A percentile compares a stretch with the other conserved stretches of the same genome.
Conservation (phyloP, 2,113 vertebrate genomes). For the Motacilla tschutschensis region DNA sequence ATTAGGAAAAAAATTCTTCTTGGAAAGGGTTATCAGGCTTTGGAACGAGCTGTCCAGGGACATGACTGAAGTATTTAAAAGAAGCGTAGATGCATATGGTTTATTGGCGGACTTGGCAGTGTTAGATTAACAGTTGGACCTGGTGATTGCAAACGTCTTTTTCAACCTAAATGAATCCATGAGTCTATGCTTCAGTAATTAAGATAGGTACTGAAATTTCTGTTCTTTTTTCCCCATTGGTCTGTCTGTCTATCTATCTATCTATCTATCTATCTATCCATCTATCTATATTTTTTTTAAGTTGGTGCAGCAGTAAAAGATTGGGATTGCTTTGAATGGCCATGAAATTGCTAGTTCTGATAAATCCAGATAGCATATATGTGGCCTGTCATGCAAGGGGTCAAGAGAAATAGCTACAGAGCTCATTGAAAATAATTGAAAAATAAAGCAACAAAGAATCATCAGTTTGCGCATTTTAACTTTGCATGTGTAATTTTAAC, state of each 20-base stretch:
- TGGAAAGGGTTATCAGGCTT: not conserved
- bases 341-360: not conserved
- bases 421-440: not conserved
- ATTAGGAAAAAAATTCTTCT: not conserved
- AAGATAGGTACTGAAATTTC: not conserved
- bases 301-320: not conserved
- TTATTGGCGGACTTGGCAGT: not conserved
- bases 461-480: not conserved
- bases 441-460: not conserved
- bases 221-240: not conserved
- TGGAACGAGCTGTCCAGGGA: not conserved
- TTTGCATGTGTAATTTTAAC: not conserved
- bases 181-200: not conserved
- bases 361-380: not conserved
- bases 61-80: not conserved
- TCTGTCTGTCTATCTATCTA: not conserved
- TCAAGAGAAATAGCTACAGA: not conserved
- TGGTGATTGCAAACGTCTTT: not conserved
- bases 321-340: not conserved
- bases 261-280: not conserved
- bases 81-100: not conserved
- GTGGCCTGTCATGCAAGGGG: not conserved
- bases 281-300: not conserved
- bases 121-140: not conserved
- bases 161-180: not conserved